Percentiles rank a stretch among this genome's conserved stretches.
phyloP scores from a whole-genome alignment of 1,140 invertebrate genomes.

The Drosophila nigromelanica region DNA sequence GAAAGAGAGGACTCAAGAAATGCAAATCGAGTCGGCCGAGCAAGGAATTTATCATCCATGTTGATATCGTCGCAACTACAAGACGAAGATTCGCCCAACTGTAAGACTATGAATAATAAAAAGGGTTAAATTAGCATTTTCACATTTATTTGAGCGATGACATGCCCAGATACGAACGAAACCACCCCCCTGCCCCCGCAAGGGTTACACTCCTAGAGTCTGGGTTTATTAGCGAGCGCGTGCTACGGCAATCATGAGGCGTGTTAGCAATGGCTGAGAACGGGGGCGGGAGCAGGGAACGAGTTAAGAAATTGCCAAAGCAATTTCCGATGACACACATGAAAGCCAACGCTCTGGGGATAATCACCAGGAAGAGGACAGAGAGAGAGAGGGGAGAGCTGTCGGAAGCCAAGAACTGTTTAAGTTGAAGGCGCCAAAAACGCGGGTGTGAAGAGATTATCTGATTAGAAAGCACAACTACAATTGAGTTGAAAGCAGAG shows the following conservation, averaged over 20 bases:
- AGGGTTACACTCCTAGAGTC: constrained; percentile 3
- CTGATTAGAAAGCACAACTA: constrained; percentile 32
- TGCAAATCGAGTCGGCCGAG: constrained; percentile 48
- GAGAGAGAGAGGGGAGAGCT: constrained; percentile 3
- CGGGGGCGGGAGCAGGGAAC: background rate
- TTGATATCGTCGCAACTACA: constrained; percentile 35
- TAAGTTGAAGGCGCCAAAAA: constrained; percentile 46
- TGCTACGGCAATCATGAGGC: constrained; percentile 75
- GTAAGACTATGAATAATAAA: constrained; percentile 83
- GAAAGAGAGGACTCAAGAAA: constrained; percentile 47
- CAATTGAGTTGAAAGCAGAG: constrained; percentile 33
- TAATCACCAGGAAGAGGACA: constrained; percentile 48
- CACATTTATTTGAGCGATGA: constrained; percentile 81
- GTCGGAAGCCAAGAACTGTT: constrained; percentile 41
- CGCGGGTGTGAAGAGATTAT: constrained; percentile 55
- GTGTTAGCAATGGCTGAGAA: constrained; percentile 53
- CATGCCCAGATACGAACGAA: constrained; percentile 55
- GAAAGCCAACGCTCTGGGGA: constrained; percentile 61
- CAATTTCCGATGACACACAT: constrained; percentile 78
- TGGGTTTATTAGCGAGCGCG: constrained; percentile 69
- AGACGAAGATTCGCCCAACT: constrained; percentile 58
- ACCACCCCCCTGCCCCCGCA: background rate
- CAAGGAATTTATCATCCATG: constrained; percentile 60
- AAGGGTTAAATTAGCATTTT: constrained; percentile 84
- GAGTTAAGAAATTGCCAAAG: constrained; percentile 54